Evolutionary conservation across 2,797 vertebrate species (phyloP), one percentile per base, ranked within the genome.

Genomic region (Xenentodon cancila): DNA sequence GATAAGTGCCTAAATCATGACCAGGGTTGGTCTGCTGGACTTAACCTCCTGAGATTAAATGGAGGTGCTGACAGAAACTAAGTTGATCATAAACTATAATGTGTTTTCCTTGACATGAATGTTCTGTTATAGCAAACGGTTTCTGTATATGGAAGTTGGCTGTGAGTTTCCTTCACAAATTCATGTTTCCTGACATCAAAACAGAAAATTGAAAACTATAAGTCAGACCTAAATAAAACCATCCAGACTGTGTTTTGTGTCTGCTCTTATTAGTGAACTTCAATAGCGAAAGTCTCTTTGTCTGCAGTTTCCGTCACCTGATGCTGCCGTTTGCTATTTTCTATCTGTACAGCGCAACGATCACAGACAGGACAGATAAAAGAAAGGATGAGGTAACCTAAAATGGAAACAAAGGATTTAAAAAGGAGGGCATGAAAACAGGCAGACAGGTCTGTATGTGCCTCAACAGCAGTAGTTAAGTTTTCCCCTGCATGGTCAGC

Each of bases 401-500:
- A 52, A 56, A 17, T 56, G 45, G 64, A 69, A 64, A 59, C 17
- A 61, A 53, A 72, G 3, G 13, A 34, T 53, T 57, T 18, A 67
- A 48, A 34, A 49, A 44, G 47, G 65, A 53, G 54, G 56, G 11
- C 34, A 37, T 37, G 11, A 37, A 32, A 46, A 74, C 64, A 48
- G 47, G 64, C 48, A 66, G 77, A 62, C 64, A 13, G 9, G 34
- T 37, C 34, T 37, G 34, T 37, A 37, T 37, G 34, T 37, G 70
- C 47, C 64, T 68, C 68, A 63, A 43, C 72, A 75, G 71, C 83
- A 78, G 81, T 64, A 59, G 80, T 74, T 50, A 74, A 75, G 75
- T 52, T 63, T 80, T 45, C 81, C 68, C 73, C 81, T 77, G 77
- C 75, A 74, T 79, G 75, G 75, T 77, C 72, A 77, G 75, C 40